Evolutionary conservation across 2,113 vertebrate genomes (phyloP).

Genomic region (Micromys minutus): DNA sequence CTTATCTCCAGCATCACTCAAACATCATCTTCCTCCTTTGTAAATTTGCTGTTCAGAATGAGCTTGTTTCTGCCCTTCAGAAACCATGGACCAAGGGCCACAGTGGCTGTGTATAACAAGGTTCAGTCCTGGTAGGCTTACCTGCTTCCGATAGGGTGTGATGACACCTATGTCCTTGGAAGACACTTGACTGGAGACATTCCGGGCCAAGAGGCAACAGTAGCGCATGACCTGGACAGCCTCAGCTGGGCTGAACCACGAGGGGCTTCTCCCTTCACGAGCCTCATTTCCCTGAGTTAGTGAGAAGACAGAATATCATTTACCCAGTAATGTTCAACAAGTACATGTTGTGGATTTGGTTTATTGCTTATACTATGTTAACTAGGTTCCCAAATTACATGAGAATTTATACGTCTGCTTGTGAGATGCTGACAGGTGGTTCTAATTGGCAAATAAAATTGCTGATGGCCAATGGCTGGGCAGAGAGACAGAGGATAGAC

Average conservation of each 20-base stretch:
- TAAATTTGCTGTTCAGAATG: background rate
- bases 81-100: background rate
- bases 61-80: background rate
- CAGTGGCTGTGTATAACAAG: background rate
- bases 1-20: background rate
- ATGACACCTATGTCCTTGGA: slow-evolving; percentile 92
- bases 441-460: too few relatives aligned
- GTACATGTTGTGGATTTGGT: background rate
- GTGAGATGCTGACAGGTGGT: too few relatives aligned
- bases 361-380: too few relatives aligned
- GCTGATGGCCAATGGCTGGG: too few relatives aligned
- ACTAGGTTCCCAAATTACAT: too few relatives aligned
- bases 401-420: too few relatives aligned
- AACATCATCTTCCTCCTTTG: background rate
- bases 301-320: background rate
- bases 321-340: fast-evolving
- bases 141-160: slow-evolving; percentile 95
- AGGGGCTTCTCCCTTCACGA: slow-evolving; percentile 92
- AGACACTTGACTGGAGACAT: slow-evolving; percentile 85
- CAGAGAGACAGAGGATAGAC: too few relatives aligned
- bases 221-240: slow-evolving; percentile 95
- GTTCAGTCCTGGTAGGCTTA: slow-evolving; percentile 59
- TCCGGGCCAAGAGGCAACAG: slow-evolving; percentile 92
- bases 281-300: slow-evolving; percentile 90
- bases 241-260: slow-evolving; percentile 96